Conservation (phyloP, 2,888 invertebrate species). For the Beris morrisii region DNA sequence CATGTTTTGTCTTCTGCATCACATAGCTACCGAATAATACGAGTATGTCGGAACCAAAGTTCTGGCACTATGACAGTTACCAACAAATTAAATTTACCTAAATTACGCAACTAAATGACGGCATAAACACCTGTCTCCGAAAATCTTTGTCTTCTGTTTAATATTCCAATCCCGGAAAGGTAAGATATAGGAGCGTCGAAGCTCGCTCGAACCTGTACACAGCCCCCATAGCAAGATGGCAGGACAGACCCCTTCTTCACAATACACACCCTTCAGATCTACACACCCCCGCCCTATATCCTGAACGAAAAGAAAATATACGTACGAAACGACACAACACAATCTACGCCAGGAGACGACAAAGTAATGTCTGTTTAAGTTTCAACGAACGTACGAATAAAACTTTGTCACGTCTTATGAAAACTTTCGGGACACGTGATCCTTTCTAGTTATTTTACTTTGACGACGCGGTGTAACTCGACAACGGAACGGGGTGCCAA, state of each 20-base stretch:
- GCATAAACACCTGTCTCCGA: slow-evolving; percentile 35
- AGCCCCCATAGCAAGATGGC: background rate
- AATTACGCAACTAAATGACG: slow-evolving; percentile 35
- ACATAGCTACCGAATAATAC: background rate
- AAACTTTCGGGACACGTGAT: slow-evolving; percentile 37
- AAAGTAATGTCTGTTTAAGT: slow-evolving; percentile 35
- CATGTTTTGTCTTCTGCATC: slow-evolving; percentile 16
- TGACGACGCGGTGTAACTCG: slow-evolving; percentile 10
- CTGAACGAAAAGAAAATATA: too few species aligned
- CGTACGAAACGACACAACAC: too few species aligned
- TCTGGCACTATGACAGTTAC: slow-evolving; percentile 19
- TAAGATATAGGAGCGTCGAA: too few species aligned
- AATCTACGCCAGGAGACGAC: background rate
- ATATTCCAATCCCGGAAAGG: slow-evolving; percentile 19
- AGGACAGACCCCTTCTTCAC: background rate
- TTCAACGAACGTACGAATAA: slow-evolving; percentile 35
- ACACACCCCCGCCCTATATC: too few species aligned
- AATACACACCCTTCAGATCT: background rate
- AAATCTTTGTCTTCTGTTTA: slow-evolving; percentile 30
- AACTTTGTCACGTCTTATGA: slow-evolving; percentile 38
- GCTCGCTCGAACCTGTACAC: background rate
- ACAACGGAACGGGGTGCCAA: background rate
- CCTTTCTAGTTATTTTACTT: slow-evolving; percentile 30
- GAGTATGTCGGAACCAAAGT: slow-evolving; percentile 5
- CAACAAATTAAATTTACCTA: slow-evolving; percentile 35